These are phyloP conservation scores for human (Homo sapiens) DNA, from an alignment of 2,113 vertebrate genomes.

Conservation along the genomic window GRCh38 chr12:71036501-71037000, in stretches of 20 bases:
- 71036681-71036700: slow-evolving; percentile 61
- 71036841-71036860: not conserved
- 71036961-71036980: too few species aligned
- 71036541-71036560: not conserved
- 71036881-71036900: not conserved
- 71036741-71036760: slow-evolving; percentile 72
- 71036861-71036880: not conserved
- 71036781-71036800: slow-evolving; percentile 62
- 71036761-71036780: slow-evolving; percentile 75
- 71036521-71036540: slow-evolving; percentile 30
- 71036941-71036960: not conserved
- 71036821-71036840: slow-evolving; percentile 55
- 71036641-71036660: slow-evolving; percentile 58
- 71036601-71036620: slow-evolving; percentile 75
- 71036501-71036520: not conserved
- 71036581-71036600: slow-evolving; percentile 64
- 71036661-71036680: slow-evolving; percentile 78
- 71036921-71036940: not conserved
- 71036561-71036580: slow-evolving; percentile 2
- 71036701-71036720: slow-evolving; percentile 80
- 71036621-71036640: slow-evolving; percentile 72
- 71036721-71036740: slow-evolving; percentile 67
- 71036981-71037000: not conserved
- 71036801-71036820: slow-evolving; percentile 14
- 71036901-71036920: not conserved